Evolutionary conservation across 2,797 vertebrate species (phyloP).

Genomic region (Falco rusticolus): DNA sequence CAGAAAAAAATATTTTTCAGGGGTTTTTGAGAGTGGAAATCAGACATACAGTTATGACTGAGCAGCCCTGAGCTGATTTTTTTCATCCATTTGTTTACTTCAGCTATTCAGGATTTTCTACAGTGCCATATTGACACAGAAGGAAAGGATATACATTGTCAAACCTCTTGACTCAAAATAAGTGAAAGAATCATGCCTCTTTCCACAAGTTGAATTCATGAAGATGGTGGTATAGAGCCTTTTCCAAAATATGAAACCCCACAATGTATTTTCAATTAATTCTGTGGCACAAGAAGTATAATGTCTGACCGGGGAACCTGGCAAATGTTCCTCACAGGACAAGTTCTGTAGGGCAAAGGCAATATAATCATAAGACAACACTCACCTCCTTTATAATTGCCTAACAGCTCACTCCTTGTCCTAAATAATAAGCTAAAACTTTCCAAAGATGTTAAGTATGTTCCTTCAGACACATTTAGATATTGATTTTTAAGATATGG

Average conservation of each 20-base stretch:
- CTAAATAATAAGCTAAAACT: background rate
- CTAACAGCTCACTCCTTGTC: background rate
- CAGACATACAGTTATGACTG: background rate
- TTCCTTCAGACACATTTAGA: background rate
- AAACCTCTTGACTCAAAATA: background rate
- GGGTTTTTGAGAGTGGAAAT: background rate
- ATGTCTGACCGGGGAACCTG: rapidly evolving
- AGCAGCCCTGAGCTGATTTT: background rate
- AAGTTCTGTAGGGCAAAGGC: background rate
- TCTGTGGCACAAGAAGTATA: background rate
- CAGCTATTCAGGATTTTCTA: background rate
- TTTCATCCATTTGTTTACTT: background rate
- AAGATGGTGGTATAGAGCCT: background rate
- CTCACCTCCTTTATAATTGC: background rate
- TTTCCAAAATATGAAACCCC: background rate
- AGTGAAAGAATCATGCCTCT: background rate
- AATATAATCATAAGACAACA: background rate
- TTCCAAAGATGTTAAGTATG: background rate
- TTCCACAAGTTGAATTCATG: background rate
- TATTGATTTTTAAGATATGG: background rate
- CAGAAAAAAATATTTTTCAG: background rate
- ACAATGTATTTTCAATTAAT: background rate
- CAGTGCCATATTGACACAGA: background rate
- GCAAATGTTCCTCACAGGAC: background rate
- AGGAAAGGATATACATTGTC: background rate